A percentile compares a stretch with the other conserved stretches of the same genome.
Conservation (phyloP, 2,888 invertebrate genomes). For the Branchipolynoe longqiensis region DNA sequence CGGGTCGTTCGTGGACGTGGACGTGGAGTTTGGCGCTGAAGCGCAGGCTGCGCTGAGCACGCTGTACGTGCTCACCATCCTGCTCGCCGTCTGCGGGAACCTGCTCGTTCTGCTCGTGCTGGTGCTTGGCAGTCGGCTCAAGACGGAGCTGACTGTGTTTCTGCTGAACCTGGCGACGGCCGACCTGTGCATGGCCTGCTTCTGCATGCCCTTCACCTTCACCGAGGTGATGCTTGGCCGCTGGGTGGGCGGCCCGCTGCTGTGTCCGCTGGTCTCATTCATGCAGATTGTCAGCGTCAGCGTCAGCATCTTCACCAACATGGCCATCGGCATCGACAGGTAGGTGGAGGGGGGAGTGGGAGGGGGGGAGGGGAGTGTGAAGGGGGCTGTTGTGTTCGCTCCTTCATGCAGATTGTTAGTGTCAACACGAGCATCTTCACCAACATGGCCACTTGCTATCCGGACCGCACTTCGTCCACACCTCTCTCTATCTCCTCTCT, state of each 20-base stretch:
- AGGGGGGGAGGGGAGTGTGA: background rate
- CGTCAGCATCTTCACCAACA: conserved; percentile 67
- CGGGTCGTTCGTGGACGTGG: background rate
- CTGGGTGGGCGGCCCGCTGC: conserved; percentile 81
- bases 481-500: too few species aligned
- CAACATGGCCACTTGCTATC: conserved; percentile 67
- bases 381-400: conserved; percentile 62
- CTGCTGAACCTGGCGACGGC: conserved; percentile 70
- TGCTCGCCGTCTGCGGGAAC: conserved; percentile 66
- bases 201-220: conserved; percentile 81
- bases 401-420: conserved; percentile 66
- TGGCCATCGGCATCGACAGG: conserved; percentile 69
- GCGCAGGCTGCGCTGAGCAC: conserved; percentile 27
- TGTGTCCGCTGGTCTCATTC: conserved; percentile 81
- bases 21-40: conserved; percentile 5
- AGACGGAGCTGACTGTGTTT: conserved; percentile 66
- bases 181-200: conserved; percentile 68
- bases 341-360: conserved; percentile 33
- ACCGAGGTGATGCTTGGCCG: conserved; percentile 77
- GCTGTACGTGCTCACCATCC: conserved; percentile 64
- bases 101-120: conserved; percentile 67
- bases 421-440: conserved; percentile 68
- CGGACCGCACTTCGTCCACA: too few species aligned
- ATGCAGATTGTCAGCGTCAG: conserved; percentile 66
- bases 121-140: conserved; percentile 62